Conservation (phyloP, 2,113 vertebrate genomes). For the Columba livia region DNA sequence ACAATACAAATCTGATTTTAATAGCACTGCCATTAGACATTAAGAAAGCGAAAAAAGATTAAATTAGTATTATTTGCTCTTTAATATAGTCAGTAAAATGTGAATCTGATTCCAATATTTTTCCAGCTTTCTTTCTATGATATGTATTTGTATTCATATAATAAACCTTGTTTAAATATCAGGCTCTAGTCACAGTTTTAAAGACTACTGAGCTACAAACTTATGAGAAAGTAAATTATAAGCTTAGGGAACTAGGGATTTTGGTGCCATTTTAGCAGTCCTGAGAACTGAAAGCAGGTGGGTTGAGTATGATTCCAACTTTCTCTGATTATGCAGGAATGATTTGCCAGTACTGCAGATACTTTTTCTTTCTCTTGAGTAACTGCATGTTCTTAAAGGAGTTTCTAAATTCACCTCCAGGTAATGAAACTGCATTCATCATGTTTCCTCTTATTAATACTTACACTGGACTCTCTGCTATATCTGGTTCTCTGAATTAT, state of each 20-base stretch:
- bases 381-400: not conserved
- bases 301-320: not conserved
- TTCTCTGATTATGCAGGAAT: not conserved
- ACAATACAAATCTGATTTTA: not conserved
- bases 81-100: not conserved
- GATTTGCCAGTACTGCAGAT: not conserved
- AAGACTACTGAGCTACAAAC: not conserved
- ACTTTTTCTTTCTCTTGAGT: not conserved
- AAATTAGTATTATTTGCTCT: not conserved
- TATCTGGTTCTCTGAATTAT: not conserved
- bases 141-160: not conserved
- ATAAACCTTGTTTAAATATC: slow-evolving; percentile 45
- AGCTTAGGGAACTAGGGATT: slow-evolving; percentile 28
- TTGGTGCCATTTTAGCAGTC: slow-evolving; percentile 21
- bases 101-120: not conserved
- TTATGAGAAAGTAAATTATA: slow-evolving; percentile 21
- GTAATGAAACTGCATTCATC: not conserved
- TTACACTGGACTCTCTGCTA: not conserved
- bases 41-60: not conserved
- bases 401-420: not conserved
- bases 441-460: not conserved
- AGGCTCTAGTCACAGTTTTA: not conserved
- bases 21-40: not conserved
- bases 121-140: not conserved
- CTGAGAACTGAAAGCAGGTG: not conserved